Percentiles rank a stretch among this genome's conserved stretches.
These are phyloP conservation scores for Hydroisotoma schaefferi DNA, from an alignment of 2,888 invertebrate genomes.

Conservation along the genomic window DNA sequence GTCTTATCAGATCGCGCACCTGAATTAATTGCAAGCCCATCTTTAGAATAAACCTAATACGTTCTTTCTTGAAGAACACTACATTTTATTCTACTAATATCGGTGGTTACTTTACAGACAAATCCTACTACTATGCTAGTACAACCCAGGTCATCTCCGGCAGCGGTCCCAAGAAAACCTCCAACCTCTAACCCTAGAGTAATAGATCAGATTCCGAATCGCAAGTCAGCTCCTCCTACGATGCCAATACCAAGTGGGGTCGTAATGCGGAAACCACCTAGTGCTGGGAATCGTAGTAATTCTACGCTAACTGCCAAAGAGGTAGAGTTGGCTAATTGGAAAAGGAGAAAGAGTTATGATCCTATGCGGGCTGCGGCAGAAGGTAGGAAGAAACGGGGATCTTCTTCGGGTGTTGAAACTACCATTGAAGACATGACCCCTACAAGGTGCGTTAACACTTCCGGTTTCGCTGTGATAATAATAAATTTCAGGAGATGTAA, in stretches of 20 bases:
- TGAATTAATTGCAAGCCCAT: too few relatives aligned
- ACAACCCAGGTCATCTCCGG: background rate
- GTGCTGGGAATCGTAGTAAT: conserved; percentile 60
- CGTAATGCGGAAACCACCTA: conserved; percentile 9
- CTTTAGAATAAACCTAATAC: too few relatives aligned
- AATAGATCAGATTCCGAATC: background rate
- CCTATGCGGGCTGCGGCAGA: conserved; percentile 91
- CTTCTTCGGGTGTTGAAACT: conserved; percentile 28
- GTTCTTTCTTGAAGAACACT: too few relatives aligned
- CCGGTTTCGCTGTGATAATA: too few relatives aligned
- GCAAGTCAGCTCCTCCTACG: background rate
- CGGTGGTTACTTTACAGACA: too few relatives aligned
- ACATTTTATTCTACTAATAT: too few relatives aligned
- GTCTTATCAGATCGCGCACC: too few relatives aligned
- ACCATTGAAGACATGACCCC: conserved; percentile 27
- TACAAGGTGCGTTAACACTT: conserved; percentile 4
- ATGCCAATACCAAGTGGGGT: background rate
- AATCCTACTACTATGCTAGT: too few relatives aligned
- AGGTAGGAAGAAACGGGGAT: conserved; percentile 57
- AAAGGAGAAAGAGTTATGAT: conserved; percentile 90
- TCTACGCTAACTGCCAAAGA: conserved; percentile 73
- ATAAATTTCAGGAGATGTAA: background rate
- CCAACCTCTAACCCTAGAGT: background rate
- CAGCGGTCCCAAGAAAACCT: background rate
- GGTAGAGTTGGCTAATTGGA: conserved; percentile 91